Conservation (phyloP, 2,888 invertebrate species). For the Phanerotoma sp. region DNA sequence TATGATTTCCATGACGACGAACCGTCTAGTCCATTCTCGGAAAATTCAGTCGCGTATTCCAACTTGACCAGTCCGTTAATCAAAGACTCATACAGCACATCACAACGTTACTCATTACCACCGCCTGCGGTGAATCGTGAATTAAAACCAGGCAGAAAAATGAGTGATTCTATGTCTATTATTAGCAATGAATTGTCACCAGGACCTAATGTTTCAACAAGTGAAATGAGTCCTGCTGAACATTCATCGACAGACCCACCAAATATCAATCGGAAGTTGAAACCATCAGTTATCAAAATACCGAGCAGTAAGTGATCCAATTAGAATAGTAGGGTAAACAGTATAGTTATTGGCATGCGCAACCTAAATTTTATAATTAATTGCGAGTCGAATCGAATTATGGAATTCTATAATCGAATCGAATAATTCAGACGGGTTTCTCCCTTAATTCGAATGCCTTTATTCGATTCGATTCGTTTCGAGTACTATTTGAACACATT, state of each 20-base stretch:
- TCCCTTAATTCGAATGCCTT: no score
- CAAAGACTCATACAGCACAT: slow-evolving; percentile 46
- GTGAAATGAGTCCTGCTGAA: slow-evolving; percentile 49
- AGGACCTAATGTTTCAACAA: slow-evolving; percentile 39
- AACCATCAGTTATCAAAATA: slow-evolving; percentile 62
- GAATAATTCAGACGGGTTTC: no score
- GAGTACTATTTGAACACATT: no score
- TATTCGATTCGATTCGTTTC: no score
- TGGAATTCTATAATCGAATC: no score
- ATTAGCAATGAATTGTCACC: slow-evolving; percentile 58
- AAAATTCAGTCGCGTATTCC: slow-evolving; percentile 62
- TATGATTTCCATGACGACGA: slow-evolving; percentile 60
- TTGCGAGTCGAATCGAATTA: no score
- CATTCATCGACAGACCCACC: slow-evolving; percentile 64
- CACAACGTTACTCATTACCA: slow-evolving; percentile 56
- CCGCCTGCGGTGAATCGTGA: slow-evolving; percentile 66
- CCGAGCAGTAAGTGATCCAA: slow-evolving; percentile 48
- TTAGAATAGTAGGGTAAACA: no score
- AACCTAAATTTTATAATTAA: no score
- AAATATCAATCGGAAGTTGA: slow-evolving; percentile 77
- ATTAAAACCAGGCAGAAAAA: slow-evolving; percentile 62
- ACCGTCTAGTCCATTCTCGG: slow-evolving; percentile 56
- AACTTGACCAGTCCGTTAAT: slow-evolving; percentile 63
- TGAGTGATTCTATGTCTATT: slow-evolving; percentile 51
- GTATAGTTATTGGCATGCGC: no score